Evolutionary conservation across 2,888 invertebrate genomes (phyloP).

Genomic region (Meteorus cinctellus): DNA sequence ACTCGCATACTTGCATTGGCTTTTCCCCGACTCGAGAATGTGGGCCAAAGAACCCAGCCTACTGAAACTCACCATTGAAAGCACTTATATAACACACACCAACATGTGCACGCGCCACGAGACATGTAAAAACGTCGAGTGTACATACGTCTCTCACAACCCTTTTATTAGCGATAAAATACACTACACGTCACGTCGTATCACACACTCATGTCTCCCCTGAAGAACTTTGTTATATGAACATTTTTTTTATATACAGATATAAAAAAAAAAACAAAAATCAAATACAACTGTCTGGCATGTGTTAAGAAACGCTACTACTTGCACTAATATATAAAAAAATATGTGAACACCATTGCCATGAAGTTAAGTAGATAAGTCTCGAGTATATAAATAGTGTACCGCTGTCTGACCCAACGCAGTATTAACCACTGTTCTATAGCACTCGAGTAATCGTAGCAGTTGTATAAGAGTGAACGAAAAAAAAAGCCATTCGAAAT

Average conservation of each 20-base stretch:
- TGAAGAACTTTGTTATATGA: neutral
- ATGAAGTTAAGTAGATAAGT: neutral
- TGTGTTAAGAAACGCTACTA: neutral
- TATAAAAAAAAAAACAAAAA: neutral
- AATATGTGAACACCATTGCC: neutral
- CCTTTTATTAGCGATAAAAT: slow-evolving; percentile 25
- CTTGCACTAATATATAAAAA: neutral
- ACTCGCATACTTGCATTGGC: neutral
- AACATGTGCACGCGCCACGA: slow-evolving; percentile 14
- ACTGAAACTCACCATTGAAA: slow-evolving; percentile 14
- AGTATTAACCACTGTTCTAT: neutral
- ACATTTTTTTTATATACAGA: neutral
- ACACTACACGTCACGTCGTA: slow-evolving; percentile 3
- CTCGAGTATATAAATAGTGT: neutral
- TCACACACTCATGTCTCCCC: neutral
- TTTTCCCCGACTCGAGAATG: slow-evolving; percentile 15
- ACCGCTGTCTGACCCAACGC: neutral
- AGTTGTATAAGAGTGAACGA: neutral
- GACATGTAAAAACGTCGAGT: slow-evolving; percentile 9
- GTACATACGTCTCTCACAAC: slow-evolving; percentile 18
- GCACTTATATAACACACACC: neutral
- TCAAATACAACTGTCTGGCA: neutral
- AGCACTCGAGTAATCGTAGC: neutral
- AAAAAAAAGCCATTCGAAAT: neutral
- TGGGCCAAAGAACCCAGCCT: slow-evolving; percentile 31